Conservation (phyloP, 2,888 invertebrate genomes). For the Orchestes rusci region DNA sequence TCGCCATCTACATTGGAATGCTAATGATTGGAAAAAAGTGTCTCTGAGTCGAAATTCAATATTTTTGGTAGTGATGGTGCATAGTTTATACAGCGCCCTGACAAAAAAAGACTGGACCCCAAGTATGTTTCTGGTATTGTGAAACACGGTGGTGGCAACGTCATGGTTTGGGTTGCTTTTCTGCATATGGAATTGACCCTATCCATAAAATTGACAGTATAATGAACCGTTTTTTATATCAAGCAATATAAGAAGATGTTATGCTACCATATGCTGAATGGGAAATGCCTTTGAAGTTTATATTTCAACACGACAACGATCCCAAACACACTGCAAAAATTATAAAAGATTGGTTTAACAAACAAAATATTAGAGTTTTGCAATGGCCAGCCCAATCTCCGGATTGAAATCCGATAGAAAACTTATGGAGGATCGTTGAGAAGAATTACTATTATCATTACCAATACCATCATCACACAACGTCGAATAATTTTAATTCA, state of each 20-base stretch:
- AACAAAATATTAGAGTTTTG: neutral
- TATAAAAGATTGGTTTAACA: constrained; percentile 1
- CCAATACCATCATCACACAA: no score
- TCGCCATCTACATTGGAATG: constrained; percentile 1
- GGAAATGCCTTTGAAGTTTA: neutral
- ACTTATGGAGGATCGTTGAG: neutral
- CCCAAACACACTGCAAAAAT: constrained; percentile 8
- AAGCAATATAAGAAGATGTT: neutral
- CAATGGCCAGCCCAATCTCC: constrained; percentile 2
- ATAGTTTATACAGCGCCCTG: constrained; percentile 1
- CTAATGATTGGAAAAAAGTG: constrained; percentile 4
- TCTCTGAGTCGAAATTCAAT: constrained; percentile 3
- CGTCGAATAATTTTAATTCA: no score
- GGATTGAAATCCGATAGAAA: constrained; percentile 2
- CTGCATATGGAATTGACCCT: constrained; percentile 5
- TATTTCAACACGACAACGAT: constrained; percentile 1
- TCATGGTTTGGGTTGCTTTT: constrained; percentile 9
- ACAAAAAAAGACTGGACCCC: constrained; percentile 8
- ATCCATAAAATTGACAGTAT: constrained; percentile 2
- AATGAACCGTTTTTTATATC: neutral
- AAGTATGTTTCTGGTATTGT: constrained; percentile 12
- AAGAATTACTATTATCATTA: no score
- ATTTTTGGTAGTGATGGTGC: neutral
- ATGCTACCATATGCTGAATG: constrained; percentile 2
- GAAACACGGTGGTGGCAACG: constrained; percentile 6